Evolutionary conservation across 2,888 invertebrate species (phyloP).

Genomic region (Polydrusus tereticollis): DNA sequence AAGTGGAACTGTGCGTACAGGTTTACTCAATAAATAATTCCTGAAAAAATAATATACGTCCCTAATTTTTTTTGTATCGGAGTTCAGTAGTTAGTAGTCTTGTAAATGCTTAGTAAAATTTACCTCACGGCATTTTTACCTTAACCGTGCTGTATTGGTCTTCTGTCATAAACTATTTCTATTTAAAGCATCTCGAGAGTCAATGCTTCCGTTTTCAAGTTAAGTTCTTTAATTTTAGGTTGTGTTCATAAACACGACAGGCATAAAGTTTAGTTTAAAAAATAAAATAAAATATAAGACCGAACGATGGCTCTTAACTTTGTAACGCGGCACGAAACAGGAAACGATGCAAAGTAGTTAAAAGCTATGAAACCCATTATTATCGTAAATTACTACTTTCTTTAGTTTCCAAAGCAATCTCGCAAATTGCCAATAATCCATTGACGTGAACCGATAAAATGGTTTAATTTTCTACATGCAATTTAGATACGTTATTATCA

Average conservation of each 20-base stretch:
- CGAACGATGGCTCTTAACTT: neutral
- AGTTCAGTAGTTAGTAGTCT: no score
- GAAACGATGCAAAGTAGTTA: conserved; percentile 13
- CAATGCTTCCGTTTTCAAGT: neutral
- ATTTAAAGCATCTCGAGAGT: neutral
- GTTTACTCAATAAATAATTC: no score
- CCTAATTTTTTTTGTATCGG: no score
- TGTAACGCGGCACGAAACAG: conserved; percentile 3
- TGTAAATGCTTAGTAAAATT: no score
- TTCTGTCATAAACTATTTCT: neutral
- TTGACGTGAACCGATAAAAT: neutral
- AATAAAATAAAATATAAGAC: neutral
- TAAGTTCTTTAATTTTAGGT: neutral
- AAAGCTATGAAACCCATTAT: neutral
- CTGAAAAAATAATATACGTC: no score
- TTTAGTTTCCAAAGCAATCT: conserved; percentile 8
- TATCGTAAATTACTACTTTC: conserved; percentile 2
- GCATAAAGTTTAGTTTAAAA: neutral
- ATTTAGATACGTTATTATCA: neutral
- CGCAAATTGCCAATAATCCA: neutral
- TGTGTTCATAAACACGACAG: neutral
- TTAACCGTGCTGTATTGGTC: no score
- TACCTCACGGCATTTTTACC: no score
- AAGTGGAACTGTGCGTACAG: no score
- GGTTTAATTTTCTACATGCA: neutral